Conservation (phyloP, 2,797 vertebrate genomes). For the Lophius americanus region DNA sequence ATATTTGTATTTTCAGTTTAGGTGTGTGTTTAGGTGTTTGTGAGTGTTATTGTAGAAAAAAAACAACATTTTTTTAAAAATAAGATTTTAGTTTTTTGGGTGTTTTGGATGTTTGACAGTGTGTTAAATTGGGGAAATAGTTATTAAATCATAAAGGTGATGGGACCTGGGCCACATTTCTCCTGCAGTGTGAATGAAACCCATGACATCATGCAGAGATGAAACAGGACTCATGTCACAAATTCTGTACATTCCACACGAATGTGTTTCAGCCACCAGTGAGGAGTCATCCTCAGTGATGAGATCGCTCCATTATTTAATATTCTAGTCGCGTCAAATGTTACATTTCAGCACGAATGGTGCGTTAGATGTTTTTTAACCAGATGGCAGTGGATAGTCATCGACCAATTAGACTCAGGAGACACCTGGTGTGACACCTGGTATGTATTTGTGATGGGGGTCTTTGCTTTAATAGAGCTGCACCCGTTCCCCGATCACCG, state of each 20-base stretch:
- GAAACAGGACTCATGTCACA: background rate
- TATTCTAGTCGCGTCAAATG: background rate
- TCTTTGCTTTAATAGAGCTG: background rate
- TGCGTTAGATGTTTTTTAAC: conserved; percentile 2
- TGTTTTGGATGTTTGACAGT: too few species aligned
- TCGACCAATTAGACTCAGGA: conserved; percentile 35
- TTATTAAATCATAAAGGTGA: too few species aligned
- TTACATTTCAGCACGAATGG: conserved; percentile 5
- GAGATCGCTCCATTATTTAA: background rate
- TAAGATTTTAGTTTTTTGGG: too few species aligned
- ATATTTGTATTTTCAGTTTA: too few species aligned
- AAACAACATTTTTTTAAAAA: too few species aligned
- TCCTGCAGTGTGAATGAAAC: too few species aligned
- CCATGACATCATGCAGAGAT: background rate
- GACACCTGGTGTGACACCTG: conserved; percentile 37
- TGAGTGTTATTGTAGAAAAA: too few species aligned
- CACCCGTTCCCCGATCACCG: too few species aligned
- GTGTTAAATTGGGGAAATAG: too few species aligned
- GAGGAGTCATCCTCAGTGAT: background rate
- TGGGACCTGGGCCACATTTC: too few species aligned
- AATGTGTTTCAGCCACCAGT: background rate
- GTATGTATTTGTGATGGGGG: conserved; percentile 13
- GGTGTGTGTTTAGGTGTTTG: too few species aligned
- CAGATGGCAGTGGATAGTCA: conserved; percentile 27
- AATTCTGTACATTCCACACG: background rate